phyloP scores from a whole-genome alignment of 1,140 invertebrate genomes.

The Tetramorium alpestre region DNA sequence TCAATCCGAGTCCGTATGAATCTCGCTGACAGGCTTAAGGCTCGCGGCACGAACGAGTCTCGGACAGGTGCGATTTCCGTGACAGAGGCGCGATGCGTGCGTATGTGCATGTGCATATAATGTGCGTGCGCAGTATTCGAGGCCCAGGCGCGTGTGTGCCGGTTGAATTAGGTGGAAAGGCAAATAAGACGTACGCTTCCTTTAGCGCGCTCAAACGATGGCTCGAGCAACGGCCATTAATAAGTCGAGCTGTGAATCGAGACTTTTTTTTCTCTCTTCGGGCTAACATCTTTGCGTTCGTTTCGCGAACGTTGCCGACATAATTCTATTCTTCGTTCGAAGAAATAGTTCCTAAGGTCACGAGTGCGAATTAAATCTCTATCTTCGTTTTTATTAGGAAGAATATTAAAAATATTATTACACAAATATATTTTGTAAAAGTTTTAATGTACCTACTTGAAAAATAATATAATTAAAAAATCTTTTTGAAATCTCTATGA shows the following conservation, averaged over 20 bases:
- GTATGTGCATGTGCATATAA: background rate
- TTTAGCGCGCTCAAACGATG: constrained; percentile 60
- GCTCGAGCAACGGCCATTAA: constrained; percentile 67
- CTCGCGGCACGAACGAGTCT: constrained; percentile 69
- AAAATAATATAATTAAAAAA: background rate
- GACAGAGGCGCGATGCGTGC: constrained; percentile 65
- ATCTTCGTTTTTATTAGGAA: background rate
- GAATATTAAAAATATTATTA: background rate
- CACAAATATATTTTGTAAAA: background rate
- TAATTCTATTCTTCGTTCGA: constrained; percentile 29
- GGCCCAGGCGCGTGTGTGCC: constrained; percentile 22
- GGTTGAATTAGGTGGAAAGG: constrained; percentile 72
- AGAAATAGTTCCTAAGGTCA: background rate
- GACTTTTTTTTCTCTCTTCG: constrained; percentile 2
- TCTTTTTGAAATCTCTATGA: background rate
- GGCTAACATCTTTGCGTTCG: background rate
- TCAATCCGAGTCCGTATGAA: constrained; percentile 77
- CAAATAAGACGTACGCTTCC: constrained; percentile 67
- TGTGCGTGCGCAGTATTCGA: constrained; percentile 26
- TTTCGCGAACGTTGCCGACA: background rate
- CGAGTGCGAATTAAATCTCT: background rate
- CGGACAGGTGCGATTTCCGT: constrained; percentile 75
- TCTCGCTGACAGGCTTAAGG: constrained; percentile 77
- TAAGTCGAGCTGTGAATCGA: constrained; percentile 64
- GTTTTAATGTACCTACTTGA: background rate